phyloP scores from a whole-genome alignment of 1,140 invertebrate species.

The Drosophila tropicalis region DNA sequence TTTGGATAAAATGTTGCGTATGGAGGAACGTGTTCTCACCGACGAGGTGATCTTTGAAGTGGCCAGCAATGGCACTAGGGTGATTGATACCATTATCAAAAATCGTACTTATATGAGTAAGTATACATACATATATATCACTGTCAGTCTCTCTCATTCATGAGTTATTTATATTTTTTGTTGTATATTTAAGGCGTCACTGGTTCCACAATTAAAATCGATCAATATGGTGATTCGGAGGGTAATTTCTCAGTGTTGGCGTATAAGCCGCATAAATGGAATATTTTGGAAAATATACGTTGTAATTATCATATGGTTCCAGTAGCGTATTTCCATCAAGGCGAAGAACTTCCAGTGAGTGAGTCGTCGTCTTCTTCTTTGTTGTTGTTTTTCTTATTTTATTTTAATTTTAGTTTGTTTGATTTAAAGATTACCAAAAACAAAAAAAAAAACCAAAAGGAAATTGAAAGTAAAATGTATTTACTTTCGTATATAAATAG shows the following conservation, averaged over 20 bases:
- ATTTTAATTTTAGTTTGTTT: constrained; percentile 25
- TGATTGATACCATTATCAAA: constrained; percentile 91
- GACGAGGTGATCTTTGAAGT: constrained; percentile 88
- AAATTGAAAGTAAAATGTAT: constrained; percentile 10
- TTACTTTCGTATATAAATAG: neutral
- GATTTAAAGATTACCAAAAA: constrained; percentile 22
- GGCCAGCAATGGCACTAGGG: constrained; percentile 89
- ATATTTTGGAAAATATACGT: constrained; percentile 85
- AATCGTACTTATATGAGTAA: constrained; percentile 91
- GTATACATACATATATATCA: constrained; percentile 54
- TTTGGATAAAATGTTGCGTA: constrained; percentile 88
- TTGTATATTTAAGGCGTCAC: constrained; percentile 90
- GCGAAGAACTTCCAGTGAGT: constrained; percentile 89
- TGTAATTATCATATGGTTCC: constrained; percentile 91
- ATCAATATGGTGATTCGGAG: constrained; percentile 96
- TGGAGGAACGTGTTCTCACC: constrained; percentile 86
- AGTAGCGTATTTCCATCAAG: constrained; percentile 91
- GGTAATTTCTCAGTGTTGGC: constrained; percentile 98
- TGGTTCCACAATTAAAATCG: constrained; percentile 94
- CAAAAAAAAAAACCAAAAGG: neutral
- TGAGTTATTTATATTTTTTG: neutral
- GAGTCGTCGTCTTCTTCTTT: constrained; percentile 84
- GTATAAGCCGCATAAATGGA: constrained; percentile 85
- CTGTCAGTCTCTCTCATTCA: too few species aligned
- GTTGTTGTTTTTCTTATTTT: constrained; percentile 48